Base-by-base conservation (phyloP, 1,140 invertebrate species). In the Rhagoletis zephyria region DNA sequence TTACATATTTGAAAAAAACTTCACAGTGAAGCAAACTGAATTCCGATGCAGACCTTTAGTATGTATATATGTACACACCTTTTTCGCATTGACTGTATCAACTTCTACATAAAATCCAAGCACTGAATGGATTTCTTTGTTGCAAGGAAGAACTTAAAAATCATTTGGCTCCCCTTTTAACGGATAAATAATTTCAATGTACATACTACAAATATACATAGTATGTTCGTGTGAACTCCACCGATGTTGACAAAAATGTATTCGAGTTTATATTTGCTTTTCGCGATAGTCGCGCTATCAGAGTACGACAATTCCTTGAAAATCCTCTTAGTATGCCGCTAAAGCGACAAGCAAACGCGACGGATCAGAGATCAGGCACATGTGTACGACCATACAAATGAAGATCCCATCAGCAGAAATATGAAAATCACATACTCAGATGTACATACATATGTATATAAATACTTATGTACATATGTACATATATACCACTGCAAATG, bases 341-440 rank as follows among this genome's bases (percentile, higher is more conserved):
- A n/a, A 81, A 30, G 16, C n/a, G 74, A 51, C 51, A 81, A 14
- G 56, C 42, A 30, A 81, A 59, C 48, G 51, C 48, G 74, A 81
- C n/a, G 48, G 74, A 48, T 81, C 74, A 81, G 48, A 81, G 74
- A 81, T 81, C 74, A 81, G 10, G 51, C n/a, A 10, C 64, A 67
- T 9, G 16, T 10, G 2, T 16, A 30, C 70, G 65, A 30, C 6
- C 74, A 81, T 59, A 81, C n/a, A 56, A 81, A 81, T 81, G 10
- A 5, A 10, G 10, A 74, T 48, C 45, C 12, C 16, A 51, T 81
- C n/a, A 48, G 19, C 45, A 81, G 74, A 81, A 81, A 56, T 81
- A 81, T 81, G 51, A 81, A 81, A 56, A 81, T 56, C n/a, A 10
- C 64, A 67, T 30, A 67, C 64, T 5, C 30, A 67, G n/a, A 19